These are phyloP conservation scores for Dascillus cervinus DNA, from an alignment of 2,888 invertebrate species.

Conservation along the genomic window DNA sequence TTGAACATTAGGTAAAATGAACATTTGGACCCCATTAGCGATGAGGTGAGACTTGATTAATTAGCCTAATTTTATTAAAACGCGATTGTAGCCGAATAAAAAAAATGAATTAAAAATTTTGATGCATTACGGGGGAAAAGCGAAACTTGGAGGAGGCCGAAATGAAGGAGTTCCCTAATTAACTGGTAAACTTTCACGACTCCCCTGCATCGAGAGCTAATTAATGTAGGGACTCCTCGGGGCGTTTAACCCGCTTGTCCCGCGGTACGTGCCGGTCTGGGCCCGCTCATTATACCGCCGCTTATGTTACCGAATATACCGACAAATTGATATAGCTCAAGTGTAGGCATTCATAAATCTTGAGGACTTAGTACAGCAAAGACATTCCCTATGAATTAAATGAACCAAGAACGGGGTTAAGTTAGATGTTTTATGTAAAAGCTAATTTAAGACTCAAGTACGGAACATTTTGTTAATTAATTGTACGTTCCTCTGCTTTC, in stretches of 20 bases:
- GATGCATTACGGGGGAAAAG: too few relatives aligned
- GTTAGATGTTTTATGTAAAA: constrained; percentile 18
- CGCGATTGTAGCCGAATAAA: too few relatives aligned
- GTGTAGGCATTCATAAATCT: constrained; percentile 1
- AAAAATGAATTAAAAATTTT: too few relatives aligned
- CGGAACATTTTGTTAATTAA: constrained; percentile 4
- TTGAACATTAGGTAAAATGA: constrained; percentile 47
- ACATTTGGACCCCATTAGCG: constrained; percentile 43
- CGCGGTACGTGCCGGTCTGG: constrained; percentile 14
- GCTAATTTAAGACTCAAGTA: constrained; percentile 21
- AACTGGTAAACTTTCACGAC: constrained; percentile 46
- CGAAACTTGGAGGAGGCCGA: too few relatives aligned
- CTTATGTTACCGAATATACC: constrained; percentile 11
- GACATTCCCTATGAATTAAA: constrained; percentile 18
- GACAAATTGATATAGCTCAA: constrained; percentile 16
- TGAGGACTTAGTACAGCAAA: neutral
- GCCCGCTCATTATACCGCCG: constrained; percentile 14
- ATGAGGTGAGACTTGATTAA: constrained; percentile 41
- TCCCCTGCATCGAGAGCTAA: constrained; percentile 42
- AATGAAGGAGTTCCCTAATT: constrained; percentile 41
- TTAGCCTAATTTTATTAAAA: constrained; percentile 34
- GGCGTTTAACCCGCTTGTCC: constrained; percentile 23
- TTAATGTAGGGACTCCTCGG: constrained; percentile 34
- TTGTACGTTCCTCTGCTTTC: neutral
- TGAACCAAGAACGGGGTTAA: constrained; percentile 22